A percentile compares a stretch with the other conserved stretches of the same genome.
Evolutionary conservation across 2,113 vertebrate genomes (phyloP).

Genomic region (Oophaga pumilio): DNA sequence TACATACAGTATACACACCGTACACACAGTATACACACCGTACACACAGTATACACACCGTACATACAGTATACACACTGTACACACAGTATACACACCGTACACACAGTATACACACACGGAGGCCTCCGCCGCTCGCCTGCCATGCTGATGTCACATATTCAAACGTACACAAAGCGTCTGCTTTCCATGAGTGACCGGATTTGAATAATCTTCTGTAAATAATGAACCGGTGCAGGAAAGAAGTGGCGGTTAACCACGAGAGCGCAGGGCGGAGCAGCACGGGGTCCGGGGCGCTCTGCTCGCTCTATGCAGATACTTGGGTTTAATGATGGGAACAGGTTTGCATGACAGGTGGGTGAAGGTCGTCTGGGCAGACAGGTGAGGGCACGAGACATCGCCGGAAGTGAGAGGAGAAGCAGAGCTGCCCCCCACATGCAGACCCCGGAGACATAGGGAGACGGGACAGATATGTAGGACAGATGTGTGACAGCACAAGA

Average conservation of each 20-base stretch:
- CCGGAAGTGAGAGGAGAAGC: background rate
- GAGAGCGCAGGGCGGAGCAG: too few relatives aligned
- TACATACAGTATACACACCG: too few relatives aligned
- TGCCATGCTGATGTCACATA: background rate
- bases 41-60: too few relatives aligned
- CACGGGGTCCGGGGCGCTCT: background rate
- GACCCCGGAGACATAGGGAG: too few relatives aligned
- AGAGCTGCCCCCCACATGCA: too few relatives aligned
- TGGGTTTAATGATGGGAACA: background rate
- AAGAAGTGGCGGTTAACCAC: background rate
- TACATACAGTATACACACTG: too few relatives aligned
- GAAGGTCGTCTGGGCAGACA: background rate
- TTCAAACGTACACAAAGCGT: background rate
- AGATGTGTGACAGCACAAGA: too few relatives aligned
- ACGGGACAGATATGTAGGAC: too few relatives aligned
- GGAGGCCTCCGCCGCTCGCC: background rate
- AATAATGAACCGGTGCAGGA: background rate
- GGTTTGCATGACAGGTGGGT: slow-evolving; percentile 10
- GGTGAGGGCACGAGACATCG: background rate
- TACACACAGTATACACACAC: too few relatives aligned
- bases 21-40: too few relatives aligned
- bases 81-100: too few relatives aligned
- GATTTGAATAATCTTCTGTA: slow-evolving; percentile 5
- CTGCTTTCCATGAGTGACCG: background rate
- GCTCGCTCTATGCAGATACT: background rate